These are phyloP conservation scores for Torymus tubicola DNA, from an alignment of 2,888 invertebrate genomes.

Conservation along the genomic window DNA sequence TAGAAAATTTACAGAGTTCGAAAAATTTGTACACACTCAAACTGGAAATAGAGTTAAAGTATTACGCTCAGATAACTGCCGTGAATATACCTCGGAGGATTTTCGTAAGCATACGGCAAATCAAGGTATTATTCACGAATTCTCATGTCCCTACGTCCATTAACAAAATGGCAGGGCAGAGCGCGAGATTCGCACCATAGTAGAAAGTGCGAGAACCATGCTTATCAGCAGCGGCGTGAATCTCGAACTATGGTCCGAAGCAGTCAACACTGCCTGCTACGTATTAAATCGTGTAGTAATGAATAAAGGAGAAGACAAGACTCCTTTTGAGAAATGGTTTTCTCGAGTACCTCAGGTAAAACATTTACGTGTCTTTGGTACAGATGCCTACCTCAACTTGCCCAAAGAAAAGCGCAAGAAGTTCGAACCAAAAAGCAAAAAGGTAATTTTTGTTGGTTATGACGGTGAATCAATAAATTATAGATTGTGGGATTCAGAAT, in stretches of 20 bases:
- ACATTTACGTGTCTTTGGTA: slow-evolving; percentile 62
- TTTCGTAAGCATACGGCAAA: slow-evolving; percentile 4
- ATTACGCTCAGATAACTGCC: slow-evolving; percentile 20
- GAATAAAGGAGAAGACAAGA: slow-evolving; percentile 37
- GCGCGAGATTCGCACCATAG: slow-evolving; percentile 27
- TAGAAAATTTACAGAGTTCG: slow-evolving; percentile 23
- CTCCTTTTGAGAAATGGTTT: slow-evolving; percentile 40
- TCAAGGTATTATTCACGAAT: slow-evolving; percentile 46
- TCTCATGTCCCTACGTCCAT: slow-evolving; percentile 37
- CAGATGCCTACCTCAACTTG: slow-evolving; percentile 45
- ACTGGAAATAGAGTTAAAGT: slow-evolving; percentile 37
- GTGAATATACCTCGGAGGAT: neutral
- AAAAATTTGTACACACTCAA: slow-evolving; percentile 1
- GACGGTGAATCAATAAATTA: slow-evolving; percentile 48
- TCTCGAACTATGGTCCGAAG: slow-evolving; percentile 64
- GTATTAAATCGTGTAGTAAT: slow-evolving; percentile 61
- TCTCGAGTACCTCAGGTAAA: slow-evolving; percentile 51
- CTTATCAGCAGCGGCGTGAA: slow-evolving; percentile 9
- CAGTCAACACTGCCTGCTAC: slow-evolving; percentile 59
- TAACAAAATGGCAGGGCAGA: slow-evolving; percentile 48
- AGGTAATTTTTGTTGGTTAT: slow-evolving; percentile 49
- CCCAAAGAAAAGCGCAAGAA: slow-evolving; percentile 47
- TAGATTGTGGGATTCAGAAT: slow-evolving; percentile 60
- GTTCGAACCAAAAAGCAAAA: slow-evolving; percentile 42
- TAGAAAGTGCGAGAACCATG: slow-evolving; percentile 42